Evolutionary conservation across 2,888 invertebrate genomes (phyloP), one percentile per base, ranked within the genome.

Genomic region (Syrphus vitripennis): DNA sequence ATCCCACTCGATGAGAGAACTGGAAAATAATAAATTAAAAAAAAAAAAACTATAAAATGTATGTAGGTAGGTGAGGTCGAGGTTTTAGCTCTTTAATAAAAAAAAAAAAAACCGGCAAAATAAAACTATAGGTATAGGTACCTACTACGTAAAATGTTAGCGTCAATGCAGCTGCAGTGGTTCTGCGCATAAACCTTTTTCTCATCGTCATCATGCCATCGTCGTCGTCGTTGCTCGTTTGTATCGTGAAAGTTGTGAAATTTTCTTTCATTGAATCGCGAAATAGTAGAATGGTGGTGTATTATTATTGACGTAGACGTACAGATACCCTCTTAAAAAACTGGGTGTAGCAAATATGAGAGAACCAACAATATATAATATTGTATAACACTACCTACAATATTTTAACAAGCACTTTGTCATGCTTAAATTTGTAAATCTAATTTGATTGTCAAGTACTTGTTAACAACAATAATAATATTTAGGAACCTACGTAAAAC

Each of bases 201-300:
- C n/a, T n/a, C n/a, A n/a, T n/a, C n/a, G n/a, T n/a, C n/a, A n/a
- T n/a, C n/a, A n/a, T n/a, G n/a, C n/a, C n/a, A n/a, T n/a, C 19
- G 12, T 29, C 16, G 19, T 63, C 1, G 29, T 65, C 7, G 37
- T 31, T 0, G 10, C 55, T 55, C 19, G 61, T 61, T 40, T 61
- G 40, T 61, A 31, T 45, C 67, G 84, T 86, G 78, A 86, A 86
- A 86, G 86, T 86, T 86, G 86, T 86, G 82, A 82, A 86, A 86
- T 82, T 78, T 86, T 86, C 86, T 86, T 86, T 86, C 86, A 86
- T 82, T 65, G 74, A 86, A 86, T 69, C 82, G 86, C 50, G 86
- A 82, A 86, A 86, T 86, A 82, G 82, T 86, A 86, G 82, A 34
- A 59, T 37, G 34, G 42, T 65, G 19, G 24, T 10, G n/a, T n/a